phyloP scores from a whole-genome alignment of 2,888 invertebrate genomes.

The Hirtodrosophila duncani region DNA sequence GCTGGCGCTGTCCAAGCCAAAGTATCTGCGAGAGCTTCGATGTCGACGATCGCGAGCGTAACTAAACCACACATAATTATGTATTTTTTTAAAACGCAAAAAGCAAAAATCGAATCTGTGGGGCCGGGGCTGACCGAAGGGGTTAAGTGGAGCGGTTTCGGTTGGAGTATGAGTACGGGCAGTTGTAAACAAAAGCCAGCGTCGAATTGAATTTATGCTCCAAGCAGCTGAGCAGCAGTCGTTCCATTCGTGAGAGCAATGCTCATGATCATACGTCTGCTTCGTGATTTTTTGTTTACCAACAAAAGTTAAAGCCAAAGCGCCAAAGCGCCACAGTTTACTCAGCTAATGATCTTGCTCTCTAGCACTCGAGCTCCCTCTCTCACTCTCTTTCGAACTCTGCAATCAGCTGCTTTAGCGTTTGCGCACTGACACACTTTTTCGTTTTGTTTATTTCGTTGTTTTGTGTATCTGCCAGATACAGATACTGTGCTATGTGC shows the following conservation, averaged over 20 bases:
- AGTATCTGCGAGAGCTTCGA: constrained; percentile 35
- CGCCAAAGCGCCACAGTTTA: too few relatives aligned
- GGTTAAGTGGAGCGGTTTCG: background rate
- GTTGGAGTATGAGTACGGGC: background rate
- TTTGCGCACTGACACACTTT: constrained; percentile 70
- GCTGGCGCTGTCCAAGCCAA: constrained; percentile 34
- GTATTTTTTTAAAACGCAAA: constrained; percentile 74
- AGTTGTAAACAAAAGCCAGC: constrained; percentile 50
- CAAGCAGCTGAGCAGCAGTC: constrained; percentile 60
- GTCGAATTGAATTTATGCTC: constrained; percentile 63
- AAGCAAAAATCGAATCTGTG: constrained; percentile 46
- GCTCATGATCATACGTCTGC: constrained; percentile 50
- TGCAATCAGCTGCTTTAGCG: constrained; percentile 69
- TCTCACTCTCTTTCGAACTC: constrained; percentile 6
- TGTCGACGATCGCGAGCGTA: constrained; percentile 46
- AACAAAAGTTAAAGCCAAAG: constrained; percentile 50
- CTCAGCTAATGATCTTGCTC: too few relatives aligned
- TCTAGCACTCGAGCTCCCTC: background rate
- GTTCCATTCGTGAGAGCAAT: constrained; percentile 15
- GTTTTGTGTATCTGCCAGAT: constrained; percentile 40
- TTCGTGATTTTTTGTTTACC: constrained; percentile 69
- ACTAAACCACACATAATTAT: constrained; percentile 68
- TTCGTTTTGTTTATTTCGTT: constrained; percentile 1
- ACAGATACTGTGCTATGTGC: constrained; percentile 38
- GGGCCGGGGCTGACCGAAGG: constrained; percentile 9